Evolutionary conservation across 2,888 invertebrate genomes (phyloP).

Genomic region (Gnatocerus cornutus): DNA sequence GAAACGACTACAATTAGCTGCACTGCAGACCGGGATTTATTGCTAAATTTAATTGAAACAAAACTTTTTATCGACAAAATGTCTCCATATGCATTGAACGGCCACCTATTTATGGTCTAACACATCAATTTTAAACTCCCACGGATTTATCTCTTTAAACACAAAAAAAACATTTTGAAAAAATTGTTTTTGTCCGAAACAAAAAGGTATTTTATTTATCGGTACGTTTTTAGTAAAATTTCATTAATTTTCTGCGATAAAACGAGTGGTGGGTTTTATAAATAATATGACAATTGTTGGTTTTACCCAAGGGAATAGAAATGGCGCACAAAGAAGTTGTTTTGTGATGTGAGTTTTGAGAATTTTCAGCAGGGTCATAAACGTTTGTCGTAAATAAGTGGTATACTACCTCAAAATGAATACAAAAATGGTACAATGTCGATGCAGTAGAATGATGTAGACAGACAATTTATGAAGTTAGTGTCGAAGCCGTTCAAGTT

Average conservation of each 20-base stretch:
- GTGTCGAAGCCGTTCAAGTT: conserved; percentile 5
- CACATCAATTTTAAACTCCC: conserved; percentile 1
- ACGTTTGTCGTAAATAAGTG: conserved; percentile 3
- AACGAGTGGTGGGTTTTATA: too few species aligned
- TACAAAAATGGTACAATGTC: not conserved
- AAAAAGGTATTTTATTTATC: not conserved
- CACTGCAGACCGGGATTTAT: conserved; percentile 28
- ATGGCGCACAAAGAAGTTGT: not conserved
- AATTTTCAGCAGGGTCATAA: not conserved
- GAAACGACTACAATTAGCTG: conserved; percentile 32
- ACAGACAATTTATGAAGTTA: conserved; percentile 1
- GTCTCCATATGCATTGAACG: conserved; percentile 12
- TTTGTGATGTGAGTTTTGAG: not conserved
- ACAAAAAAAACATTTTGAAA: not conserved
- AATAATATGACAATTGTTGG: too few species aligned
- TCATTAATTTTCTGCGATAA: too few species aligned
- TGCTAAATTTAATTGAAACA: conserved; percentile 39
- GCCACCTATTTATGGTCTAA: conserved; percentile 2
- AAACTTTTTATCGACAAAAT: conserved; percentile 35
- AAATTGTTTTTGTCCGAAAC: not conserved
- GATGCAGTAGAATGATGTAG: not conserved
- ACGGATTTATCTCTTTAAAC: conserved; percentile 3
- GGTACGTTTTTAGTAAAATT: too few species aligned
- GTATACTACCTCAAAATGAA: not conserved
- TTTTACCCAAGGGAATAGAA: too few species aligned